phyloP scores from a whole-genome alignment of 2,888 invertebrate genomes.

The Slavum lentiscoides region DNA sequence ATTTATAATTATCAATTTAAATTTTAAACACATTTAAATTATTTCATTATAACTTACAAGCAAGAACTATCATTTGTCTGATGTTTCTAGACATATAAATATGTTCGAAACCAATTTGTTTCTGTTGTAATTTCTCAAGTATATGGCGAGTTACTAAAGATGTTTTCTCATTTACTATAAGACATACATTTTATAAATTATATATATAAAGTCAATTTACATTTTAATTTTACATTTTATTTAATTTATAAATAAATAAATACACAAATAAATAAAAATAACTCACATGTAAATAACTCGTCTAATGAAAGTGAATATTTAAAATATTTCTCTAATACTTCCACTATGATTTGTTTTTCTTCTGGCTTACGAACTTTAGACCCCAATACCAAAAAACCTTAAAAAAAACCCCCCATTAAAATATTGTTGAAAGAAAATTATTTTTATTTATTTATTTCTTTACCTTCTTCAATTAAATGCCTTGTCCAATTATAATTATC shows the following conservation, averaged over 20 bases:
- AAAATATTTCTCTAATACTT: conserved; percentile 78
- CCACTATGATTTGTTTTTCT: conserved; percentile 79
- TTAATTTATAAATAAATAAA: no score
- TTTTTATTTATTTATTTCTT: not conserved
- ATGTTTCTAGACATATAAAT: conserved; percentile 95
- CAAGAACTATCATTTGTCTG: conserved; percentile 69
- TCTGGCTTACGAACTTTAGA: conserved; percentile 85
- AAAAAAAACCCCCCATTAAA: conserved; percentile 49
- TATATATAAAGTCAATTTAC: no score
- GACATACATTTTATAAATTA: conserved; percentile 33
- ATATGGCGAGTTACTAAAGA: conserved; percentile 78
- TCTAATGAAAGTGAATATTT: conserved; percentile 74
- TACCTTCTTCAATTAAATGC: conserved; percentile 89
- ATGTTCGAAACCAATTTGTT: conserved; percentile 68
- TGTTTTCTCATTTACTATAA: conserved; percentile 62
- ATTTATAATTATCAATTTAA: conserved; percentile 4
- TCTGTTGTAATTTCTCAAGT: conserved; percentile 68
- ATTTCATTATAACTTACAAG: conserved; percentile 59
- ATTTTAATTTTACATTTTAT: no score
- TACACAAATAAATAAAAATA: no score
- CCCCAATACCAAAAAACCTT: conserved; percentile 85
- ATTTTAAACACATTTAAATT: not conserved
- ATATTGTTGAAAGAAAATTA: not conserved
- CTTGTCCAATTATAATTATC: conserved; percentile 91
- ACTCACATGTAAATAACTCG: conserved; percentile 70